phyloP scores from a whole-genome alignment of 2,888 invertebrate genomes.

The Trachelus troglodyta region DNA sequence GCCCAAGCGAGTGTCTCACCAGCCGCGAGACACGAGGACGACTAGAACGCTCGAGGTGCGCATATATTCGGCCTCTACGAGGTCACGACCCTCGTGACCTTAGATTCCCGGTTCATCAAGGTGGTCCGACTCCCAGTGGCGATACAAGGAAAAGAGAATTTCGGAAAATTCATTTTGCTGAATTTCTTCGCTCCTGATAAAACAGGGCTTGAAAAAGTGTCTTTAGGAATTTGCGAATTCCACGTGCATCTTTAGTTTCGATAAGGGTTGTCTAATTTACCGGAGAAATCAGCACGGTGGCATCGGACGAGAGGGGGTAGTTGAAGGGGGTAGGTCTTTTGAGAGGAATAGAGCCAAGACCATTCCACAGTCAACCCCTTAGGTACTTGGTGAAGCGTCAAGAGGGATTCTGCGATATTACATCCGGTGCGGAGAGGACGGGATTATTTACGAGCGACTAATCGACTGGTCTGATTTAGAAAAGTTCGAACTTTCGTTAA shows the following conservation, averaged over 20 bases:
- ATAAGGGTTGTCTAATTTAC: not conserved
- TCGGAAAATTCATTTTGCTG: not conserved
- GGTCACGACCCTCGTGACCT: not conserved
- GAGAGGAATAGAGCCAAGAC: not conserved
- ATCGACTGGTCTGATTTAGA: not conserved
- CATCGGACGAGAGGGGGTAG: too few species aligned
- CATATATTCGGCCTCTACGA: not conserved
- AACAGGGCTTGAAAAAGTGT: not conserved
- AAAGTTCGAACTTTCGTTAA: conserved; percentile 9
- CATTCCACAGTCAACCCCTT: not conserved
- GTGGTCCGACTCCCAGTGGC: not conserved
- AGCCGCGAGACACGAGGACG: not conserved
- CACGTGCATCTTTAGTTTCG: not conserved
- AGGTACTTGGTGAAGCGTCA: not conserved
- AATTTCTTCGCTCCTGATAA: too few species aligned
- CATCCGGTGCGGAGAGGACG: not conserved
- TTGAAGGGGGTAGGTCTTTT: not conserved
- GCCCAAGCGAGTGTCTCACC: not conserved
- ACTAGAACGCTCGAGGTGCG: not conserved
- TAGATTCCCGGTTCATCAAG: not conserved
- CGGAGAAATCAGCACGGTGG: not conserved
- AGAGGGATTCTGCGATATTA: not conserved
- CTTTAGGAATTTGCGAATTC: not conserved
- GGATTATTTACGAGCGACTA: conserved; percentile 16
- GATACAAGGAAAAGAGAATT: not conserved